phyloP scores from a whole-genome alignment of 2,888 invertebrate genomes.

The Amorpha juglandis region DNA sequence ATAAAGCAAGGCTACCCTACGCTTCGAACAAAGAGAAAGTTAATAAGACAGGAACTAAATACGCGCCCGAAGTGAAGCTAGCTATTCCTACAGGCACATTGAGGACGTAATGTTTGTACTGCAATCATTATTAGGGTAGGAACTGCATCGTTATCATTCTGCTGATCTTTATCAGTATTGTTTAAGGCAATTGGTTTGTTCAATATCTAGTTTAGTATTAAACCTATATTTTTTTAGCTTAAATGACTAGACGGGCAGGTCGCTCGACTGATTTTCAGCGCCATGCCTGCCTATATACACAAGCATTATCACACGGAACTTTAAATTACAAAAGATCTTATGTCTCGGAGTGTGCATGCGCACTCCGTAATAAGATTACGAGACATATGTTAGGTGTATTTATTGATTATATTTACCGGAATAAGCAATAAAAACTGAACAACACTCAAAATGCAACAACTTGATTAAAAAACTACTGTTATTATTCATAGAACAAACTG shows the following conservation, averaged over 20 bases:
- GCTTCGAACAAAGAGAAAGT: neutral
- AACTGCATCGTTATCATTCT: constrained; percentile 36
- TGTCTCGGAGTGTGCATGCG: no score
- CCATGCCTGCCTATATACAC: no score
- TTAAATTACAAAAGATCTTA: no score
- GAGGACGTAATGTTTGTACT: constrained; percentile 67
- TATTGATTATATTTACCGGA: no score
- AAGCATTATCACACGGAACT: no score
- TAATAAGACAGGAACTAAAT: neutral
- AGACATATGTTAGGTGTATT: no score
- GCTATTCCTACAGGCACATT: constrained; percentile 34
- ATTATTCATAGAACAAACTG: neutral
- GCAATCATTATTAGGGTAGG: constrained; percentile 51
- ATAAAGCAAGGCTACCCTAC: neutral
- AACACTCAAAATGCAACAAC: neutral
- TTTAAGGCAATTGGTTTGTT: constrained; percentile 40
- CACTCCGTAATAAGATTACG: no score
- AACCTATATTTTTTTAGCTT: no score
- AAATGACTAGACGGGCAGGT: no score
- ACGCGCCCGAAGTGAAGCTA: neutral
- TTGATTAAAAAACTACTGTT: neutral
- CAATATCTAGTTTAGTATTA: constrained; percentile 22
- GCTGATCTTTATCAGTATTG: constrained; percentile 37
- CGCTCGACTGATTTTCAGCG: no score
- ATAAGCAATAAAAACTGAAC: neutral